Evolutionary conservation across 2,113 vertebrate species (phyloP).

Genomic region (Leptobrachium ailaonicum): DNA sequence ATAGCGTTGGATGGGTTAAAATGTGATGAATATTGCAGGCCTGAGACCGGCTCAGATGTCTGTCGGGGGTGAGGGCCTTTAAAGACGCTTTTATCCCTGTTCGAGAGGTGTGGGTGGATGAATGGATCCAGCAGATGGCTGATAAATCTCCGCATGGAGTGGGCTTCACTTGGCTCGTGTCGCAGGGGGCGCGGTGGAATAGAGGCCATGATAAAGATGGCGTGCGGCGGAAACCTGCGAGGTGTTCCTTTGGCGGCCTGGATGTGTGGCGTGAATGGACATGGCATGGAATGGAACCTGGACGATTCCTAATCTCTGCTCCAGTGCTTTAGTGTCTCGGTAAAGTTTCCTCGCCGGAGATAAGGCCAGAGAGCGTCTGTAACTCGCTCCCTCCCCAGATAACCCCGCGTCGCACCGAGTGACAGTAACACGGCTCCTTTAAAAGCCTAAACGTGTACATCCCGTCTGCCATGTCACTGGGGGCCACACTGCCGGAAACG

Average conservation of each 20-base stretch:
- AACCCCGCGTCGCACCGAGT: too few species aligned
- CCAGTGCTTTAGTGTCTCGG: background rate
- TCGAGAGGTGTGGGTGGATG: conserved; percentile 5
- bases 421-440: background rate
- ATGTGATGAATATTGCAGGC: background rate
- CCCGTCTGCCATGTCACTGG: too few species aligned
- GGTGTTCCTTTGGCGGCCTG: background rate
- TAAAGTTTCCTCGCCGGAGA: background rate
- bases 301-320: background rate
- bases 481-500: too few species aligned
- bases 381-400: background rate
- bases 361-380: background rate
- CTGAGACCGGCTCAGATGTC: background rate
- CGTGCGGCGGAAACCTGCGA: background rate
- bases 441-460: too few species aligned
- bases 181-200: background rate
- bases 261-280: background rate
- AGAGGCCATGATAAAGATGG: background rate
- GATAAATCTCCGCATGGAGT: background rate
- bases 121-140: conserved; percentile 8
- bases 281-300: background rate
- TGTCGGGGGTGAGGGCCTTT: background rate
- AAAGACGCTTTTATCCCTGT: background rate
- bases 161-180: background rate
- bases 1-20: background rate